Percentiles rank a stretch among this genome's conserved stretches.
Evolutionary conservation across 64 coral and sea anemone species (phyloP).

Genomic region (Stylophora pistillata): DNA sequence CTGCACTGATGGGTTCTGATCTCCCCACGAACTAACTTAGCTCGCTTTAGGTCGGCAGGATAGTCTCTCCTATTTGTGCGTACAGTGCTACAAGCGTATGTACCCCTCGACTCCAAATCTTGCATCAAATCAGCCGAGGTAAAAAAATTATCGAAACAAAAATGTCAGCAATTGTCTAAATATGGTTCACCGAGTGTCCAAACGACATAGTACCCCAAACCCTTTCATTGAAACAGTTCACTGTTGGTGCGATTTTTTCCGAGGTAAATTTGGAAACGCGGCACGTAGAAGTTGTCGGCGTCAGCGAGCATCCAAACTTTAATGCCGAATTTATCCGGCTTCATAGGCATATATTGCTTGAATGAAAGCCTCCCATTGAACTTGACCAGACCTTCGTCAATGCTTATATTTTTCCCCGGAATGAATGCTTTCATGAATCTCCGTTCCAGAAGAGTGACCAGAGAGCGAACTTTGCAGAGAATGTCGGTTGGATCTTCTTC

Average conservation of each 20-base stretch:
- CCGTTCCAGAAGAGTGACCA: no score
- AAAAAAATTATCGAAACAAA: slow-evolving; percentile 8
- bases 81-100: slow-evolving; percentile 10
- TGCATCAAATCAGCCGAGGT: slow-evolving; percentile 6
- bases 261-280: no score
- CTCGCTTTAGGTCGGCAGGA: slow-evolving; percentile 25
- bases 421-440: no score
- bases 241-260: background rate
- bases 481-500: no score
- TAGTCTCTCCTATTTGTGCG: slow-evolving; percentile 42
- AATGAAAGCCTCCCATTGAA: no score
- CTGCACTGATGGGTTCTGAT: slow-evolving; percentile 29
- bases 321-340: no score
- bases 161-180: background rate
- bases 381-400: no score
- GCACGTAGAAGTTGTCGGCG: no score
- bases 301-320: no score
- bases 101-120: background rate
- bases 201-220: slow-evolving; percentile 42
- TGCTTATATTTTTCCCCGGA: no score
- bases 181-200: slow-evolving; percentile 39
- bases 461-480: no score
- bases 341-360: no score
- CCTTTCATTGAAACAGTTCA: slow-evolving; percentile 32
- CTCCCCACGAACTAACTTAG: slow-evolving; percentile 14